Evolutionary conservation across 2,797 vertebrate genomes (phyloP).

Genomic region (Pseudotriccus pelzelni): DNA sequence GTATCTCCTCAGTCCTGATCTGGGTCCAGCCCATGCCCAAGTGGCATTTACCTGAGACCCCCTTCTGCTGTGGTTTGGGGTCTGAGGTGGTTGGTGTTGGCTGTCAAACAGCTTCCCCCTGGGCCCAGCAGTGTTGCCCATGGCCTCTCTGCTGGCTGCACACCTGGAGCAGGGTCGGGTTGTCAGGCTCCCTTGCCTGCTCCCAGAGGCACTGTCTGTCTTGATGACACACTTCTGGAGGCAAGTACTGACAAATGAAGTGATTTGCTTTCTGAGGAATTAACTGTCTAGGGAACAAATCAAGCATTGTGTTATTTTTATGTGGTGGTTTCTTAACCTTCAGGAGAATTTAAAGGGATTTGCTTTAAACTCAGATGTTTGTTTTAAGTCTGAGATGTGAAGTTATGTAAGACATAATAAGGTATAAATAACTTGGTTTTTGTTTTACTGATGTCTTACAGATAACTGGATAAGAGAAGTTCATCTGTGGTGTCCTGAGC

Average conservation of each 20-base stretch:
- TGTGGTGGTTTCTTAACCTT: neutral
- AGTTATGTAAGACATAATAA: neutral
- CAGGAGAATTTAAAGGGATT: neutral
- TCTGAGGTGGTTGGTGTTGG: neutral
- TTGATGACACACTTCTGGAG: neutral
- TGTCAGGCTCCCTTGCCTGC: neutral
- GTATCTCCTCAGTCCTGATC: neutral
- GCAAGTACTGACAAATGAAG: neutral
- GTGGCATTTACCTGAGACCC: neutral
- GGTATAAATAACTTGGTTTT: neutral
- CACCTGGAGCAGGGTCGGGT: neutral
- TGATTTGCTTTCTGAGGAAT: neutral
- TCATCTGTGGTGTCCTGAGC: slow-evolving; percentile 89
- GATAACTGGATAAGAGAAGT: slow-evolving; percentile 98
- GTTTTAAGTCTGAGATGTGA: neutral
- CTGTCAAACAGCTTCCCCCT: neutral
- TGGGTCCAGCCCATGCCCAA: neutral
- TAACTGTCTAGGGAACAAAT: neutral
- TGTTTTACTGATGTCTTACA: slow-evolving; percentile 55
- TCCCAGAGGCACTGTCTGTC: neutral
- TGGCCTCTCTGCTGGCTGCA: neutral
- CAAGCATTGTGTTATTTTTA: fast-evolving
- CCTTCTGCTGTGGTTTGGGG: neutral
- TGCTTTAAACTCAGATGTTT: neutral
- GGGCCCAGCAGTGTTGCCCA: fast-evolving